A percentile compares a stretch with the other conserved stretches of the same genome.
phyloP scores from a whole-genome alignment of 2,888 invertebrate species.

The Lacanobia wlatinum region DNA sequence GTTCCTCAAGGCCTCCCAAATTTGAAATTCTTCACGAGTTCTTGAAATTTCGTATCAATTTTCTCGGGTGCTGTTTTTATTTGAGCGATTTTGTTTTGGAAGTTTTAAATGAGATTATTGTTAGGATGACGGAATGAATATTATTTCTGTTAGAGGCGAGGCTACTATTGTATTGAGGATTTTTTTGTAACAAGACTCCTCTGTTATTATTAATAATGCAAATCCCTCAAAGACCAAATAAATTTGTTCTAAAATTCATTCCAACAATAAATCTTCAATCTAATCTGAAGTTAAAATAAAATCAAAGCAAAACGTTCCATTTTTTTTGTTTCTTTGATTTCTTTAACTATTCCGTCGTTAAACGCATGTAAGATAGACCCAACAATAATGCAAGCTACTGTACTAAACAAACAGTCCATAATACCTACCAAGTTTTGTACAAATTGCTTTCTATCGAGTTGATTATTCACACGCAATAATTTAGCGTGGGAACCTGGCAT shows the following conservation, averaged over 20 bases:
- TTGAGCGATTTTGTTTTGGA: conserved; percentile 50
- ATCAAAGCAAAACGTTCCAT: neutral
- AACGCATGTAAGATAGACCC: neutral
- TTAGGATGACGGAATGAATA: conserved; percentile 29
- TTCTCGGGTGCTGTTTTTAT: conserved; percentile 56
- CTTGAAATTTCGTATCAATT: conserved; percentile 61
- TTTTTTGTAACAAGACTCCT: neutral
- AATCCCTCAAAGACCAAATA: neutral
- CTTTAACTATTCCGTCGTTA: neutral
- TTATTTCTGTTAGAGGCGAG: conserved; percentile 7
- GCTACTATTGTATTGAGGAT: conserved; percentile 1
- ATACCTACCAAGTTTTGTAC: conserved; percentile 16
- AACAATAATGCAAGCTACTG: neutral
- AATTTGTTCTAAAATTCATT: neutral
- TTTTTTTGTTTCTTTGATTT: too few relatives aligned
- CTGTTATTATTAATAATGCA: conserved; percentile 6
- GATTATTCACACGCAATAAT: conserved; percentile 63
- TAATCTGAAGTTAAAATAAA: neutral
- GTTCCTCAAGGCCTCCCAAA: conserved; percentile 61
- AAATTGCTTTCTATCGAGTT: conserved; percentile 52
- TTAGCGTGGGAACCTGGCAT: conserved; percentile 57
- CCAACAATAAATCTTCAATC: neutral
- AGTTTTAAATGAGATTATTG: conserved; percentile 57
- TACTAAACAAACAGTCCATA: conserved; percentile 7
- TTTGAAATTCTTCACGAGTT: conserved; percentile 64